Percentiles rank a stretch among this genome's conserved stretches.
These are phyloP conservation scores for Stenodema calcarata DNA, from an alignment of 2,888 invertebrate genomes.

Conservation along the genomic window DNA sequence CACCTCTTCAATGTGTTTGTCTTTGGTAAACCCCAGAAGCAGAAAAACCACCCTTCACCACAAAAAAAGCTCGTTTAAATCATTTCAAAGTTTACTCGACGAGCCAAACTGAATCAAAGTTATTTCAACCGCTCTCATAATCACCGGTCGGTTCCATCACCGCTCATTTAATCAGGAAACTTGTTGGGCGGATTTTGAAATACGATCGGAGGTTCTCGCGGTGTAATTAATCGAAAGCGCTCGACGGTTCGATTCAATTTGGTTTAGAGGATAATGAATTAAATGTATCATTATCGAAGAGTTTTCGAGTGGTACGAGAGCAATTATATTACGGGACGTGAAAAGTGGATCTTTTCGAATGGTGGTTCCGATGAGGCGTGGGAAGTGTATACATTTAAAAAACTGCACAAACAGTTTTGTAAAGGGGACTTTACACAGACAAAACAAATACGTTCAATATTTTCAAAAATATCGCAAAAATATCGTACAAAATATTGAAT, in stretches of 20 bases:
- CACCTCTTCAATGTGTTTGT: background rate
- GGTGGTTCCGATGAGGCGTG: background rate
- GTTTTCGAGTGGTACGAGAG: background rate
- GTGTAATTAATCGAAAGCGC: background rate
- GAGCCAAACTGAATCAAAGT: background rate
- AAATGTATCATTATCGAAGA: background rate
- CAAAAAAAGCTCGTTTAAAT: background rate
- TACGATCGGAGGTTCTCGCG: background rate
- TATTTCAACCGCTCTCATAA: background rate
- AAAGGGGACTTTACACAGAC: no score
- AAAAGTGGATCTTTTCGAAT: background rate
- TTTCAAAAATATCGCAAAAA: no score
- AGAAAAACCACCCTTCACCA: background rate
- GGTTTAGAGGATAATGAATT: background rate
- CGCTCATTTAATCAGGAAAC: background rate
- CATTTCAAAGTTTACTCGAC: background rate
- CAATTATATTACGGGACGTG: background rate
- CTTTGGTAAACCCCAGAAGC: background rate
- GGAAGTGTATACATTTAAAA: no score
- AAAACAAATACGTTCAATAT: no score
- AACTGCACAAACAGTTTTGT: no score
- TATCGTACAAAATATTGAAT: no score
- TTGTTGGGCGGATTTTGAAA: background rate
- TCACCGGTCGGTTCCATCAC: background rate
- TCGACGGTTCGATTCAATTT: background rate